Base-by-base conservation (phyloP, 2,888 invertebrate genomes). In the Linnaemya vulpina region DNA sequence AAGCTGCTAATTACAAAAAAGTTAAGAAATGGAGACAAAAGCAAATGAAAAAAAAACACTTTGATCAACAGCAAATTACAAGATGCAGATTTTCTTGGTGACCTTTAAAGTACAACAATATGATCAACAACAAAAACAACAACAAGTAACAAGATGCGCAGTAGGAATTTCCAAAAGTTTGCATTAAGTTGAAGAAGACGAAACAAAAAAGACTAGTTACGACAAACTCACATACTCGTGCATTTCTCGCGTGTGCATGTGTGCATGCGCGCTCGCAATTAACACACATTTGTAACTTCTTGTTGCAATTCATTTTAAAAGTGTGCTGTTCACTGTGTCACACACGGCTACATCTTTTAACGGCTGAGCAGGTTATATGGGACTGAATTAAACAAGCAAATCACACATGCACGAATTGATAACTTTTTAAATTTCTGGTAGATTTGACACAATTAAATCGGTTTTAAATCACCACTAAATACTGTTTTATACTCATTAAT, bases 51-150 rank as follows among this genome's bases (percentile, higher is more conserved):
- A 46, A 55, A 55, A 35, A 7, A 1, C 5, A 55, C 0, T 46
- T 40, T 30, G 20, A 67, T 49, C 35, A 75, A 68, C 38, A 49
- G 76, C 49, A 82, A 15, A 51, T 30, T 58, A 9, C 22, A 58
- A 80, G 51, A 76, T 76, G 70, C 63, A 82, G 20, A 71, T 76
- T 82, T 76, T 82, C 9, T 82, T 76, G 76, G n/a, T 55, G 77
- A 83, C 82, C 82, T 83, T 83, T 83, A 83, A 71, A 70, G 70
- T 38, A 58, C 74, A 74, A 20, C 60, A 38, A 38, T 17, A 38
- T 17, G 17, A 38, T 17, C 70, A 68, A 63, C 60, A 38, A 38
- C 35, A 38, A 38, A 35, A 38, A 35, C 70, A 68, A 63, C 58
- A 62, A 51, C 53, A 49, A 17, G 11, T 7, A 58, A 20, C 7